Base-by-base conservation (phyloP, 2,888 invertebrate species). In the Scaeva pyrastri region DNA sequence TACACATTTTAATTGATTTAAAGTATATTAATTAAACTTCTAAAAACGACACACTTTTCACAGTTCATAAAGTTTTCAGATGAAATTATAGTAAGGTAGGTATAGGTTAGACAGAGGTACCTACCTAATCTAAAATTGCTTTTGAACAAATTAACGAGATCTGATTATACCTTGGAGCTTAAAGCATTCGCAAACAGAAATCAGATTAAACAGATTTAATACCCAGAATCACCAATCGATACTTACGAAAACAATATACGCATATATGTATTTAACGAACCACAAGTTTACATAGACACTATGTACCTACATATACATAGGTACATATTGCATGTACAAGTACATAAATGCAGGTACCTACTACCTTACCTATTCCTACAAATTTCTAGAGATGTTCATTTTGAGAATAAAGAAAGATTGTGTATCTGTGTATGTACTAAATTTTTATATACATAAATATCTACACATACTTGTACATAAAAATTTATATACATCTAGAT, bases 141-240 rank as follows among this genome's bases (percentile, higher is more conserved):
- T 7, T 3, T 26, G 14, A 26, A 39, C 1, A 7, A 6, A 0
- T 45, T 16, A 11, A 43, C 19, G 10, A 43, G 21, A 3, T n/a
- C n/a, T n/a, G n/a, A n/a, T n/a, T n/a, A 60, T 45, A 64, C 64
- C 64, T 64, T 45, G 12, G 52, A 71, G 52, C 71, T 52, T 16
- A 66, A 68, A 76, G 55, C 75, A 74, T 74, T 74, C 45, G 74
- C 74, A 80, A 85, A 85, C 50, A 75, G 31, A 76, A 85, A 80
- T 75, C 71, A 85, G 80, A 80, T 76, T 76, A 76, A 80, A 80
- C 66, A 75, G 66, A 84, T 66, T 80, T 75, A 75, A 84, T 72
- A 66, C 58, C 64, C 64, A 64, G n/a, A 77, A 62, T 45, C 60
- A 62, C 52, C 62, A 80, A 80, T 72, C 71, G 66, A 85, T 68